Base-by-base conservation (phyloP, 2,113 vertebrate species). In the Triplophysa dalaica region DNA sequence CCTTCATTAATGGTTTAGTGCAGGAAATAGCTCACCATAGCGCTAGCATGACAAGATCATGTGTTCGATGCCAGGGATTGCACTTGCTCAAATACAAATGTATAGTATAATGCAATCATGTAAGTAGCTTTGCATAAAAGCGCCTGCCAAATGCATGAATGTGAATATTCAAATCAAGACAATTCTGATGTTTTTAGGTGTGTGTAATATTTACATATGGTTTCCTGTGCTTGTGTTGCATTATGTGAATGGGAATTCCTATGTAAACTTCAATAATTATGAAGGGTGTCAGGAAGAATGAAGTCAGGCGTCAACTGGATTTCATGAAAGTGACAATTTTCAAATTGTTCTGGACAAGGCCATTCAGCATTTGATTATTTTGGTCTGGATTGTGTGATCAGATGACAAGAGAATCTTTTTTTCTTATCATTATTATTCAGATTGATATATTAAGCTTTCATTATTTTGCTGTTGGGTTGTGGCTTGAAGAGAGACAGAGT, bases 271-370 rank as follows among this genome's bases (percentile, higher is more conserved):
- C 2, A 68, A 33, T 14, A 58, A 69, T 19, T 11, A 2, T 50
- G 22, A 10, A 24, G 19, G 3, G 45, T 61, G 9, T 58, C 0
- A 29, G 10, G n/a, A 8, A 24, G 2, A 45, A 16, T 22, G 7
- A 22, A 73, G 22, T 50, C 14, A 7, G 29, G 1, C 26, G 26
- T 29, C 26, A 79, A 41, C 14, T 56, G 26, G n/a, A 77, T 67
- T 56, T 54, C 26, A 65, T 29, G 26, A 10, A 19, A 50, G 16
- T 29, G 68, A 48, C 33, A 60, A 48, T 29, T 60, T 54, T 77
- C 21, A 78, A 73, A 78, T 66, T 73, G 68, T 76, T 78, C 73
- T 67, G 45, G 17, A 82, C 62, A 22, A 24, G 50, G 66, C 29
- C 19, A 14, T 62, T 17, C n/a, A 29, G 3, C 22, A 67, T 60